Evolutionary conservation across 2,113 vertebrate genomes (phyloP).

Genomic region (Xiphophorus hellerii): DNA sequence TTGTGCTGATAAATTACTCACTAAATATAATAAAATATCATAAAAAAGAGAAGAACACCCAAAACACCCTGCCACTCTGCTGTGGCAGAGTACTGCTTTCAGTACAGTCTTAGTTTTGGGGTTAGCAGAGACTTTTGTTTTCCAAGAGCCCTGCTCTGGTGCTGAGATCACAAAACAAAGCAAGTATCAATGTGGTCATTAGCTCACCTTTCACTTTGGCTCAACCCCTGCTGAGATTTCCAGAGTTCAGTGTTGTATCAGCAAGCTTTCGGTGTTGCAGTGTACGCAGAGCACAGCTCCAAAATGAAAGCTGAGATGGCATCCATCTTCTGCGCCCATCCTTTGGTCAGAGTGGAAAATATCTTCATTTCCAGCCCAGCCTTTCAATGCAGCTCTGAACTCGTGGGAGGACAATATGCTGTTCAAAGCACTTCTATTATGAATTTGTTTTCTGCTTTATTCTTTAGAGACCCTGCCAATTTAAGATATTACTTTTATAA

Average conservation of each 20-base stretch:
- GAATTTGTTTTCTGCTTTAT: too few species aligned
- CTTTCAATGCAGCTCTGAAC: background rate
- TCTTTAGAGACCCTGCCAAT: background rate
- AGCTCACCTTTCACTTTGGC: constrained; percentile 57
- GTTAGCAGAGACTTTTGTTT: constrained; percentile 1
- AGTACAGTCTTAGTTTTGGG: background rate
- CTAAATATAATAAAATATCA: constrained; percentile 28
- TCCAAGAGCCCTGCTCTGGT: background rate
- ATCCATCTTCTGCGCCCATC: background rate
- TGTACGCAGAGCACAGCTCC: constrained; percentile 26
- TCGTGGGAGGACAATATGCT: background rate
- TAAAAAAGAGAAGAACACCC: background rate
- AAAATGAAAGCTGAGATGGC: constrained; percentile 36
- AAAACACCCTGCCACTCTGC: background rate
- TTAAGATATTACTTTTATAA: background rate
- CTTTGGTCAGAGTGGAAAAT: background rate
- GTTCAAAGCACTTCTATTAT: background rate
- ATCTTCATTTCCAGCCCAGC: background rate
- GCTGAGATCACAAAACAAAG: constrained; percentile 27
- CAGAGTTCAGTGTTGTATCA: constrained; percentile 32
- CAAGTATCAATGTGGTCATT: constrained; percentile 12
- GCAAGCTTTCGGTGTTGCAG: constrained; percentile 43
- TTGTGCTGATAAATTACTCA: constrained; percentile 24
- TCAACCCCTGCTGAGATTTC: constrained; percentile 44
- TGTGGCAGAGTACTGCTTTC: background rate